Percentiles rank a stretch among this genome's conserved stretches.
Conservation (phyloP, 2,797 vertebrate genomes). For the Rhincodon typus region DNA sequence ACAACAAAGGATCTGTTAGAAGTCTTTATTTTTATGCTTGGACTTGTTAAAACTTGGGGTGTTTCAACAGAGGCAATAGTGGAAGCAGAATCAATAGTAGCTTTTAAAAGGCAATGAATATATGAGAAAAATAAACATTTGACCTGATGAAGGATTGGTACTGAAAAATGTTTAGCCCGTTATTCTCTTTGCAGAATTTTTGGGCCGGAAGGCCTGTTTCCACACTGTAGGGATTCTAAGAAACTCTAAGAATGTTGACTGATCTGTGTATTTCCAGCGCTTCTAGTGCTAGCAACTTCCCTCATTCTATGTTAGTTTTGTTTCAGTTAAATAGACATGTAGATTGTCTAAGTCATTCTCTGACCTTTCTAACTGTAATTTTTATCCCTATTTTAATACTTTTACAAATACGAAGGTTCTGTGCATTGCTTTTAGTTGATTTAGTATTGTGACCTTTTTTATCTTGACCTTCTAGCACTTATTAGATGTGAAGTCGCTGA, state of each 20-base stretch:
- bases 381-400: background rate
- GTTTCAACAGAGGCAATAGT: background rate
- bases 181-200: background rate
- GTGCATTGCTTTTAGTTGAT: background rate
- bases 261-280: background rate
- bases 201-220: too few species aligned
- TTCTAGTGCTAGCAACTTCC: background rate
- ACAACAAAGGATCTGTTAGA: background rate
- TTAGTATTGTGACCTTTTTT: background rate
- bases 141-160: background rate
- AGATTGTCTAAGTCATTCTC: background rate
- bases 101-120: background rate
- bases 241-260: background rate
- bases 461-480: slow-evolving; percentile 67
- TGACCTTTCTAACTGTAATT: background rate
- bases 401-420: background rate
- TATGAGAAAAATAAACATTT: background rate
- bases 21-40: background rate
- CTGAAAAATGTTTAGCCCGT: background rate
- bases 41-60: background rate
- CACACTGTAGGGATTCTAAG: too few species aligned
- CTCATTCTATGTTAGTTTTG: background rate
- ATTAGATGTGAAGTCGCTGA: slow-evolving; percentile 89
- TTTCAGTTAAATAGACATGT: background rate
- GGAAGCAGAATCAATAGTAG: background rate